A percentile compares a stretch with the other conserved stretches of the same genome.
Conservation (phyloP, 2,888 invertebrate species). For the Minunthozetes semirufus region DNA sequence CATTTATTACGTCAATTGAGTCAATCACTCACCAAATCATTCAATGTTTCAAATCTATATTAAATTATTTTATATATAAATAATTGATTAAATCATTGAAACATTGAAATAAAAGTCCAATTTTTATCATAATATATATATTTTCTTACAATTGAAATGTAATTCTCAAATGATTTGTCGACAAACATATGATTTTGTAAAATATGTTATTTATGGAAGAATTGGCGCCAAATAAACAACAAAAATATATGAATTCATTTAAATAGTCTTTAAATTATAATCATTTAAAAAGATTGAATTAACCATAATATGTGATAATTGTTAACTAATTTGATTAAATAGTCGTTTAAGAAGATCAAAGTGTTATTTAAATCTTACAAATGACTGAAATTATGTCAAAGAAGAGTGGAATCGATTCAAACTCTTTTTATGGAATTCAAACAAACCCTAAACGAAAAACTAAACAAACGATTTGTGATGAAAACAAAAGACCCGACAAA, state of each 20-base stretch:
- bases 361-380: background rate
- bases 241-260: background rate
- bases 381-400: background rate
- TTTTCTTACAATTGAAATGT: too few species aligned
- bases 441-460: background rate
- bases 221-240: background rate
- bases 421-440: background rate
- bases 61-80: too few species aligned
- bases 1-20: too few species aligned
- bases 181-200: too few species aligned
- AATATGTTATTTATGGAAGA: too few species aligned
- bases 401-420: background rate
- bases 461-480: background rate
- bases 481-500: background rate
- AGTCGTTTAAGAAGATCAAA: background rate
- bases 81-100: too few species aligned
- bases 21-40: too few species aligned
- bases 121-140: too few species aligned
- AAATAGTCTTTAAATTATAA: background rate
- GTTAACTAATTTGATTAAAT: background rate
- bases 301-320: background rate
- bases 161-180: too few species aligned
- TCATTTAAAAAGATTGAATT: background rate
- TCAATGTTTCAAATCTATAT: too few species aligned
- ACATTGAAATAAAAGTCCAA: too few species aligned